Base-by-base conservation (phyloP, 2,888 invertebrate genomes). In the Drosophila koepferae region DNA sequence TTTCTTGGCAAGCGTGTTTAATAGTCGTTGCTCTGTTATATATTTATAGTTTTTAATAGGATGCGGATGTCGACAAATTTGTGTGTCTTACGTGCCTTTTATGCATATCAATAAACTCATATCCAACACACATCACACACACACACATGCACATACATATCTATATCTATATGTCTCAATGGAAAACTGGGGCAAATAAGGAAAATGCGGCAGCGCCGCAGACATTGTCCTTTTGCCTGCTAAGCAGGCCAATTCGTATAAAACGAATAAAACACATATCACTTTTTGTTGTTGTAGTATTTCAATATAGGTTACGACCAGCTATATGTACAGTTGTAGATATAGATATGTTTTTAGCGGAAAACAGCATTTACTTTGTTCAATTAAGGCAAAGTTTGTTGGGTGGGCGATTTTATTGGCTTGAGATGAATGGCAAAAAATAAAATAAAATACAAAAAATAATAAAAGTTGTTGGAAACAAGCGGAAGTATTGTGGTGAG, bases 61-160 rank as follows among this genome's bases (percentile, higher is more conserved):
- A 75, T 84, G 82, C 77, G 74, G 82, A 79, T 79, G 81, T 72
- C 77, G 66, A 64, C 77, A 69, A 66, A 69, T 36, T 48, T 36
- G 34, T 54, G 72, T 84, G 86, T 66, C 80, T 83, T 62, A 72
- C 58, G 58, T 58, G 44, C 58, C 78, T 71, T 66, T 67, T 74
- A 82, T 83, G 76, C 78, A 80, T 79, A 82, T 86, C 84, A 86
- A 85, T 85, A 85, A 74, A 74, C 66, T 72, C 77, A 85, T 81
- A 84, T 60, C 62, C 72, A 65, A 66, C 23, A 43, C 7, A 31
- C 31, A 49, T 9, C 43, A 38, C 18, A 67, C 51, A 51, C 20
- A 66, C 23, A 46, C 20, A 23, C 46, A 16, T n/a, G n/a, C 16
- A 28, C 16, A 12, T 12, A 51, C 31, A 18, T n/a, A 2, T 49